phyloP scores from a whole-genome alignment of 2,113 vertebrate genomes.

The Percopsis transmontana region DNA sequence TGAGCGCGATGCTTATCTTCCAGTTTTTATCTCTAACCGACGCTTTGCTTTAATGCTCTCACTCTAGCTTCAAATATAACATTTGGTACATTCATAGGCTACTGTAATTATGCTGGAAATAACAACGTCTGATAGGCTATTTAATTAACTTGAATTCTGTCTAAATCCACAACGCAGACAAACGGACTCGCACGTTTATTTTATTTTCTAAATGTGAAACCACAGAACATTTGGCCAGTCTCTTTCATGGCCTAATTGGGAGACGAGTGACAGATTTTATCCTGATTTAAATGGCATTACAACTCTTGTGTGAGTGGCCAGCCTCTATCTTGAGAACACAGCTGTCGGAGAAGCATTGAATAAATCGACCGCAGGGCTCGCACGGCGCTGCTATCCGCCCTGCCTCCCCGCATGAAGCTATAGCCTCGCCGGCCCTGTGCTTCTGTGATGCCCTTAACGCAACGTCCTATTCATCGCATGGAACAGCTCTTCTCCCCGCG shows the following conservation, averaged over 20 bases:
- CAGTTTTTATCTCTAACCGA: constrained; percentile 42
- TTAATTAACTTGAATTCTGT: not conserved
- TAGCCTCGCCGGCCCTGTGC: constrained; percentile 40
- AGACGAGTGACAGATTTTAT: constrained; percentile 20
- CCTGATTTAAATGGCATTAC: constrained; percentile 40
- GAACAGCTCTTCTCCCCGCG: constrained; percentile 23
- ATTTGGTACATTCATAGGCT: not conserved
- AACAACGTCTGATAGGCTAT: too few species aligned
- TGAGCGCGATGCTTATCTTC: constrained; percentile 55
- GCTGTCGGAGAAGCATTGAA: constrained; percentile 44
- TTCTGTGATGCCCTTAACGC: constrained; percentile 57
- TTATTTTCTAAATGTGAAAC: constrained; percentile 8
- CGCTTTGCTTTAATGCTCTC: constrained; percentile 55
- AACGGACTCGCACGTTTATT: not conserved
- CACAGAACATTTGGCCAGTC: constrained; percentile 13
- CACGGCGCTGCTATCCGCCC: constrained; percentile 9
- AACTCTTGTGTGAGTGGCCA: constrained; percentile 28
- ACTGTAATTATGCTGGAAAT: not conserved
- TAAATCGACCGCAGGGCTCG: constrained; percentile 38
- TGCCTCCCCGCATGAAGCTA: constrained; percentile 36
- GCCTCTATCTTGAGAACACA: constrained; percentile 44
- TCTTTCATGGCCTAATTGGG: constrained; percentile 32
- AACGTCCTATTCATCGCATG: constrained; percentile 40
- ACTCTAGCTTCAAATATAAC: constrained; percentile 1
- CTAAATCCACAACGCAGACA: not conserved